Evolutionary conservation across 2,797 vertebrate genomes (phyloP).

Genomic region (Peromyscus aztecus): DNA sequence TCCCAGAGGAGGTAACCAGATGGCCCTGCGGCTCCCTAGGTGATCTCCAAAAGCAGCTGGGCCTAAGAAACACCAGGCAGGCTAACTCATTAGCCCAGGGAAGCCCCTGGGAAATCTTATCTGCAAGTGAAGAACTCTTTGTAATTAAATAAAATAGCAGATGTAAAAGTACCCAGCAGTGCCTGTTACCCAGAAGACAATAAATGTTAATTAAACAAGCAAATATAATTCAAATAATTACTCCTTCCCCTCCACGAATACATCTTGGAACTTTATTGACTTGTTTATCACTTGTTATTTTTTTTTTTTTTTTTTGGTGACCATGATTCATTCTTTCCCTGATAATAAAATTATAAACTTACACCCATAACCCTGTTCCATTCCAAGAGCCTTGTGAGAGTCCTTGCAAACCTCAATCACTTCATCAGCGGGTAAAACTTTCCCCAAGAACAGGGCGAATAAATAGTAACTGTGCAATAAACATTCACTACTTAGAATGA

Average conservation of each 20-base stretch:
- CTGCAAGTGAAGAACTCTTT: slow-evolving; percentile 62
- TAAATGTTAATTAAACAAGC: slow-evolving; percentile 82
- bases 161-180: slow-evolving; percentile 66
- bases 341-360: slow-evolving; percentile 60
- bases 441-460: slow-evolving; percentile 48
- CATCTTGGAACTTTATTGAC: slow-evolving; percentile 68
- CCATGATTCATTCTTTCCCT: slow-evolving; percentile 22
- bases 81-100: slow-evolving; percentile 72
- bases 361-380: slow-evolving; percentile 31
- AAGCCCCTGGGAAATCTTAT: slow-evolving; percentile 75
- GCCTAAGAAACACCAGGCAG: not conserved
- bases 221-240: slow-evolving; percentile 76
- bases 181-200: slow-evolving; percentile 78
- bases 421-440: slow-evolving; percentile 66
- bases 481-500: slow-evolving; percentile 35
- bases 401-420: slow-evolving; percentile 34
- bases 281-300: slow-evolving; percentile 58
- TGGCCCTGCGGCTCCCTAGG: not conserved
- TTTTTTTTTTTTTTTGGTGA: not conserved
- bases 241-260: slow-evolving; percentile 57
- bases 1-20: not conserved
- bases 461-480: slow-evolving; percentile 1
- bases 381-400: slow-evolving; percentile 4
- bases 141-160: slow-evolving; percentile 81
- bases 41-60: not conserved